Base-by-base conservation (phyloP, 2,113 vertebrate species). In the Clarias gariepinus region DNA sequence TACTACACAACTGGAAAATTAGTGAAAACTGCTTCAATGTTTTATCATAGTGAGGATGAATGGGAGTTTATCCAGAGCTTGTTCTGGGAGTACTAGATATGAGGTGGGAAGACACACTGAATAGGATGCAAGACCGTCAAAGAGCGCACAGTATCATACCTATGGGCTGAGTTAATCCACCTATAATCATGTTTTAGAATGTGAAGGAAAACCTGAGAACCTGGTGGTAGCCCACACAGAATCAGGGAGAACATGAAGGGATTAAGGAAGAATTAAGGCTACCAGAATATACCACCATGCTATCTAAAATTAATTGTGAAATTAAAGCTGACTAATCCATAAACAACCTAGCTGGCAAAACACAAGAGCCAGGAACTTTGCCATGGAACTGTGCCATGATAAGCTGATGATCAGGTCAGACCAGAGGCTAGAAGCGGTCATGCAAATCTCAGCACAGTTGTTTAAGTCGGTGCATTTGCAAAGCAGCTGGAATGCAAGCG, bases 361-460 rank as follows among this genome's bases (percentile, higher is more conserved):
- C 28, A 33, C 15, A 18, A 16, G 23, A 13, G 5, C 57, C 78
- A 41, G 47, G 58, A 73, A 63, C 58, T 7, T n/a, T 52, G 58
- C 73, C 3, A 16, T 4, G 60, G 10, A 73, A 47, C 47, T 47
- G 47, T 28, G 41, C 81, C 13, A 19, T 73, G 52, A 28, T n/a
- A 30, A 25, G 63, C 77, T 28, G 74, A 53, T 69, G 63, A 86
- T 80, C 55, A 41, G 47, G 28, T 47, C 33, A 28, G 25, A 16
- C 77, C 66, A 61, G 53, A 28, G 30, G 33, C 74, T 15, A 12
- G 21, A 81, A 15, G 23, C 25, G 55, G 18, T 61, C 66, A 85
- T 80, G 84, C 85, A 86, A 86, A 86, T 86, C 85, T 55, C 76
- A 81, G 53, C 41, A 52, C 30, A 15, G 85, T 47, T 60, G 77